Conservation (phyloP, 1,140 invertebrate species). For the Metopolophium dirhodum region DNA sequence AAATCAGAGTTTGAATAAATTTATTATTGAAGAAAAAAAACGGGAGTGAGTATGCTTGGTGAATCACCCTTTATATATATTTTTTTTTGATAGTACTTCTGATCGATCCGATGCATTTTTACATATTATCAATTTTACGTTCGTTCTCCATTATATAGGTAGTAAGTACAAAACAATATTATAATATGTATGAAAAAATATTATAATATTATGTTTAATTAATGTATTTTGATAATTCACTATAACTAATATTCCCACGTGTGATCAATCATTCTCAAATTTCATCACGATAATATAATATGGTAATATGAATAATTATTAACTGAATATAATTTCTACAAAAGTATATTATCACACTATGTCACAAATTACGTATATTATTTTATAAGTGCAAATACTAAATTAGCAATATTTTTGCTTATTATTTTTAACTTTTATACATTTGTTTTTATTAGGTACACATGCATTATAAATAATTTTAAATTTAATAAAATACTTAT, state of each 20-base stretch:
- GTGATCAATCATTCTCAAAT: neutral
- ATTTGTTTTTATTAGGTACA: neutral
- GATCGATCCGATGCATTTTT: neutral
- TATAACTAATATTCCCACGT: neutral
- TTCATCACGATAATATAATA: neutral
- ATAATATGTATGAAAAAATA: neutral
- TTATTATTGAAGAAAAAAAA: too few species aligned
- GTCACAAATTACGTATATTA: neutral
- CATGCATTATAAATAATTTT: neutral
- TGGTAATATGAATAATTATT: neutral
- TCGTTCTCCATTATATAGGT: neutral
- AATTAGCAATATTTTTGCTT: neutral
- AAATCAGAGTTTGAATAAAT: too few species aligned
- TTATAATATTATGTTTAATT: neutral
- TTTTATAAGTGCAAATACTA: neutral
- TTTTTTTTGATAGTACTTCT: neutral
- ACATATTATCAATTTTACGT: neutral
- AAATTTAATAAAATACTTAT: neutral
- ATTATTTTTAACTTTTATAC: neutral
- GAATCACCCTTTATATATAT: too few species aligned
- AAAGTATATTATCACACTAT: neutral
- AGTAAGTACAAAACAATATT: neutral
- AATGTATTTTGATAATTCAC: neutral
- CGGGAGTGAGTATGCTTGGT: too few species aligned
- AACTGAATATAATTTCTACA: neutral